Evolutionary conservation across 2,113 vertebrate species (phyloP).

Genomic region (Miniopterus natalensis): DNA sequence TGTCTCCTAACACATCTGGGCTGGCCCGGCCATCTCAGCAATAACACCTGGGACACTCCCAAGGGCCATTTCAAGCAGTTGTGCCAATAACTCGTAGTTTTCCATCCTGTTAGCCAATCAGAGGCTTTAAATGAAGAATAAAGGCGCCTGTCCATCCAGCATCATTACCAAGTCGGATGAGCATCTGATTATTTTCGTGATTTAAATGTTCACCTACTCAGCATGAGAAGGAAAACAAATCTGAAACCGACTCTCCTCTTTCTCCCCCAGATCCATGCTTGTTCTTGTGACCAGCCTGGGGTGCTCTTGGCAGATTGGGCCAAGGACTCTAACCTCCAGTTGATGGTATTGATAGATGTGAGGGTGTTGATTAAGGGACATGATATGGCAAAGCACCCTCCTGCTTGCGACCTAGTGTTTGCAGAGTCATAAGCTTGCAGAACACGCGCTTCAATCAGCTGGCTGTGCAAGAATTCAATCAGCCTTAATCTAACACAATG

Average conservation of each 20-base stretch:
- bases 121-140: neutral
- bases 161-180: constrained; percentile 56
- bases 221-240: neutral
- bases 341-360: neutral
- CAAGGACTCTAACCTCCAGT: neutral
- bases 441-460: constrained; percentile 86
- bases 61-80: neutral
- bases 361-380: constrained; percentile 75
- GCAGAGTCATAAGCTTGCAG: constrained; percentile 80
- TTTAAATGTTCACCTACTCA: constrained; percentile 66
- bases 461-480: constrained; percentile 87
- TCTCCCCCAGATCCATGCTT: neutral
- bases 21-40: neutral
- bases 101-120: constrained; percentile 26
- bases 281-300: neutral
- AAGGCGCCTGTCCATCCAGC: neutral
- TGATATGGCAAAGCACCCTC: constrained; percentile 71
- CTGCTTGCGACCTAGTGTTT: neutral
- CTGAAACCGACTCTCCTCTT: neutral
- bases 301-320: neutral
- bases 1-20: neutral
- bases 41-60: neutral
- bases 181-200: constrained; percentile 56
- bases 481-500: constrained; percentile 88
- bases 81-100: neutral